These are phyloP conservation scores for Epistrophe eligans DNA, from an alignment of 2,888 invertebrate genomes.

Conservation along the genomic window DNA sequence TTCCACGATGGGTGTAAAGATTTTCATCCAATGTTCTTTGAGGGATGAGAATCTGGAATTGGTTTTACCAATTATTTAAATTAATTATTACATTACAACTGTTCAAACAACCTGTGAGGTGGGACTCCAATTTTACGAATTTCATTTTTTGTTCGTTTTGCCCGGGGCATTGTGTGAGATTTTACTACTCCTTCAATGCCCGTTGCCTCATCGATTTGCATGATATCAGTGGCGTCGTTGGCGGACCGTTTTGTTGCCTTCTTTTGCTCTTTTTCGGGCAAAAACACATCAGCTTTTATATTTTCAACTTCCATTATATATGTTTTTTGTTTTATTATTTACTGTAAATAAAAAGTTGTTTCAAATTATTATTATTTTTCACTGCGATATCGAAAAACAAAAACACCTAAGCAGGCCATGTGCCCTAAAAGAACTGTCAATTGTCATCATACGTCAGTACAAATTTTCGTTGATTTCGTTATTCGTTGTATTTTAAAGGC, in stretches of 20 bases:
- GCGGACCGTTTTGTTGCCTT: conserved; percentile 80
- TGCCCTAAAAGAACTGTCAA: conserved; percentile 57
- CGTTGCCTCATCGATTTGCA: conserved; percentile 89
- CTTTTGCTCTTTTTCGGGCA: conserved; percentile 77
- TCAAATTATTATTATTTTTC: background rate
- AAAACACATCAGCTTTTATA: conserved; percentile 80
- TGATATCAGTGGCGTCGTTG: conserved; percentile 84
- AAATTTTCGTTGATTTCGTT: background rate
- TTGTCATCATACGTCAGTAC: background rate
- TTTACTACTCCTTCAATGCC: conserved; percentile 86
- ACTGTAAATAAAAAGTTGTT: background rate
- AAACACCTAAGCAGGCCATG: conserved; percentile 57
- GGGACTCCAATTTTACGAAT: conserved; percentile 94
- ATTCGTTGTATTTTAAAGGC: background rate
- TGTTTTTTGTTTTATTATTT: background rate
- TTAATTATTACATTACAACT: too few relatives aligned
- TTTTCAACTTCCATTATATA: conserved; percentile 80
- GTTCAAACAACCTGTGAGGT: conserved; percentile 86
- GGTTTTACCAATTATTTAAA: background rate
- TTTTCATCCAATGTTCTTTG: conserved; percentile 98
- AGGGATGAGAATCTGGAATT: conserved; percentile 92
- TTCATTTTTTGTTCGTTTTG: conserved; percentile 85
- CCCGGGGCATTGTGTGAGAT: conserved; percentile 83
- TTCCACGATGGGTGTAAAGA: conserved; percentile 98
- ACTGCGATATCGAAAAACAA: conserved; percentile 30